Base-by-base conservation (phyloP, 1,140 invertebrate species). In the Megalonaias nervosa region DNA sequence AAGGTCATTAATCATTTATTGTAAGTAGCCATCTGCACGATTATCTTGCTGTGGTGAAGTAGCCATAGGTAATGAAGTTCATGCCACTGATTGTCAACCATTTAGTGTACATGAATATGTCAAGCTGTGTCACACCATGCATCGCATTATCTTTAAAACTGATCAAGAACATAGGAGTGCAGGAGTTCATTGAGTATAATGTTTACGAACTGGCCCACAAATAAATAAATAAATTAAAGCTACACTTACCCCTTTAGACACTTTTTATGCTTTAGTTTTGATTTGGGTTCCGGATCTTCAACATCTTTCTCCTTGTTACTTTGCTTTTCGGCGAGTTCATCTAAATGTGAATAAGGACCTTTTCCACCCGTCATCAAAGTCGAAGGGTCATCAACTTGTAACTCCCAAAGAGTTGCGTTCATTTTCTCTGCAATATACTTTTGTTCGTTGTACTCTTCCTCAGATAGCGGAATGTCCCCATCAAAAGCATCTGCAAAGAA, bases 391-490 rank as follows among this genome's bases (percentile, higher is more conserved):
- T 87, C 83, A 55, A 83, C 81, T 67, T 85, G 84, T 15, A 84
- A 67, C 57, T 85, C 83, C 56, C 82, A 77, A 71, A 83, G 74
- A 66, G 75, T 71, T 17, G 75, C 61, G 2, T 60, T 70, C 75
- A 77, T 77, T 57, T 77, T 77, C 56, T 77, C 69, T 21, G 67
- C 69, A 56, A 77, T 61, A 67, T 77, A 77, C 59, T 66, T 66
- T 14, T 67, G 66, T 69, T 62, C 61, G 38, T 67, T 68, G 69
- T 78, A 81, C 55, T 88, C 86, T 59, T 80, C 89, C 69, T 95
- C 93, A 38, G 95, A 93, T 77, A 97, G 90, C 0, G 95, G 95
- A 65, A 97, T 96, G 85, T 97, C 95, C 6, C 95, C 95, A 89
- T 94, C 91, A 83, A 95, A 96, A 21, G 93, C 94, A 82, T 92